These are phyloP conservation scores for Alligator mississippiensis DNA, from an alignment of 2,113 vertebrate genomes.

Conservation along the genomic window DNA sequence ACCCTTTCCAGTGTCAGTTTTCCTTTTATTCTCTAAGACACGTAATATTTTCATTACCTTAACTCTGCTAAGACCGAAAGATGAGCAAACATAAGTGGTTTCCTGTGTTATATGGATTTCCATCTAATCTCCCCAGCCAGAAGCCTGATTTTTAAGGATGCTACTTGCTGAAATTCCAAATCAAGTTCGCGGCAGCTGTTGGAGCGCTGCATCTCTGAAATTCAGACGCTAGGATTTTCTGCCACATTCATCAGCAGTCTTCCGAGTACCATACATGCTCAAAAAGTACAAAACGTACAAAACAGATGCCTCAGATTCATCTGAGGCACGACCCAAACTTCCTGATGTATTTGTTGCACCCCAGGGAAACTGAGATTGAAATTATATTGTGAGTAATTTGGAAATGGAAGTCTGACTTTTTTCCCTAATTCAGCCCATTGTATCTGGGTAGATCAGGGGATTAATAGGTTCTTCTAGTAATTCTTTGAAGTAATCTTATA, in stretches of 20 bases:
- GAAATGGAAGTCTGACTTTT: neutral
- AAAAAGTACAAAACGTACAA: neutral
- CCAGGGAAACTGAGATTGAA: neutral
- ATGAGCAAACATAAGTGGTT: neutral
- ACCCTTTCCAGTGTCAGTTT: neutral
- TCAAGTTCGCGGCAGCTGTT: neutral
- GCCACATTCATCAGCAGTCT: neutral
- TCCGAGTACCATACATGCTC: neutral
- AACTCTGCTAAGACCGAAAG: neutral
- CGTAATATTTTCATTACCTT: neutral
- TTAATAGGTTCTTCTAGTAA: neutral
- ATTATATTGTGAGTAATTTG: neutral
- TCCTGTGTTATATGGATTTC: neutral
- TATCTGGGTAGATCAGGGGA: neutral
- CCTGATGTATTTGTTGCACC: neutral
- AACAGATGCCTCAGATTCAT: neutral
- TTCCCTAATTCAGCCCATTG: neutral
- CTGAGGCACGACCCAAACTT: neutral
- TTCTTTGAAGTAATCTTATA: neutral
- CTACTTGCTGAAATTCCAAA: neutral
- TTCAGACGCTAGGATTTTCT: neutral
- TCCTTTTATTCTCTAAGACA: neutral
- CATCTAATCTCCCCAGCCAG: neutral
- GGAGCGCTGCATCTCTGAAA: neutral
- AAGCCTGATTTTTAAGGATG: neutral